Conservation (phyloP, 2,888 invertebrate genomes). For the Tinea pellionella region DNA sequence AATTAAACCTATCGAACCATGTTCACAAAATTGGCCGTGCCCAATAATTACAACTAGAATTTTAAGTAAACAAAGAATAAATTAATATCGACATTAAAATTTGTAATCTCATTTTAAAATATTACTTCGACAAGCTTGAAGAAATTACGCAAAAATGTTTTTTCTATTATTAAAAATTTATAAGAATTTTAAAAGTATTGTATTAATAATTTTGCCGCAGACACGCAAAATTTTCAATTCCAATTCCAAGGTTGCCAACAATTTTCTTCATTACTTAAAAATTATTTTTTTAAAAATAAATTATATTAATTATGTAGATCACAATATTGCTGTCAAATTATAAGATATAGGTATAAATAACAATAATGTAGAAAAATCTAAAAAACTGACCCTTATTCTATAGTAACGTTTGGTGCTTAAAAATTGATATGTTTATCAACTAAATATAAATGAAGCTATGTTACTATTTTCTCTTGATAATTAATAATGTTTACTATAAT, state of each 20-base stretch:
- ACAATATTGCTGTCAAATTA: constrained; percentile 11
- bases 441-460: constrained; percentile 7
- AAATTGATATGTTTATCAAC: constrained; percentile 51
- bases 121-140: constrained; percentile 5
- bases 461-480: not conserved
- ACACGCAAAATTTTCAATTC: not conserved
- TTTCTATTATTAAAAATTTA: not conserved
- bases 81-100: constrained; percentile 45
- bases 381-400: constrained; percentile 49
- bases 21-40: constrained; percentile 49
- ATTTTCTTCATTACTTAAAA: not conserved
- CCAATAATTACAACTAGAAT: constrained; percentile 22
- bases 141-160: not conserved
- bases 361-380: constrained; percentile 37
- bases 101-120: constrained; percentile 19
- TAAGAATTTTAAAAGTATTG: not conserved
- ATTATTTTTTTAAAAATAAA: not conserved
- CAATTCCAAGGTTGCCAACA: constrained; percentile 3
- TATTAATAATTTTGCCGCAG: not conserved
- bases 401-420: constrained; percentile 66
- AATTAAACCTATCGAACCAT: constrained; percentile 60
- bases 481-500: not conserved
- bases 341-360: constrained; percentile 30
- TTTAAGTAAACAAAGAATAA: constrained; percentile 28
- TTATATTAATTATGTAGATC: not conserved